Conservation (phyloP, 2,113 vertebrate genomes). For the Okapia johnstoni region DNA sequence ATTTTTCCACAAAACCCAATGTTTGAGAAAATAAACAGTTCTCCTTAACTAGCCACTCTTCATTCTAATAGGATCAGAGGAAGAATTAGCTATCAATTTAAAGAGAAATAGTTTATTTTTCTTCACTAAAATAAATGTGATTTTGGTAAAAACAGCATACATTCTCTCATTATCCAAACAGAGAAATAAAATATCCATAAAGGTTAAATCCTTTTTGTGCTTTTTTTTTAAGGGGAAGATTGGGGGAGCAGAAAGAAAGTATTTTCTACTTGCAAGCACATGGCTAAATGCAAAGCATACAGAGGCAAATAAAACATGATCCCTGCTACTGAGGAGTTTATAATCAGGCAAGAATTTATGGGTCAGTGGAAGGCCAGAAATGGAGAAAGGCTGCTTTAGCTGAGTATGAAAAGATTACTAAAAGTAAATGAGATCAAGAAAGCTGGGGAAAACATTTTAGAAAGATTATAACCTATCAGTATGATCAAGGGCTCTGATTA, state of each 20-base stretch:
- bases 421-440: neutral
- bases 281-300: neutral
- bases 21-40: conserved; percentile 20
- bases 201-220: neutral
- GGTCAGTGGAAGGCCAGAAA: neutral
- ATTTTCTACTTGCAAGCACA: neutral
- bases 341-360: conserved; percentile 11
- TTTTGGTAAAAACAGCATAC: neutral
- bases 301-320: neutral
- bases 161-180: neutral
- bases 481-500: neutral
- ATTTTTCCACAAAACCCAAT: neutral
- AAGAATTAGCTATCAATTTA: neutral
- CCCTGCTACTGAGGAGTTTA: neutral
- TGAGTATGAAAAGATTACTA: neutral
- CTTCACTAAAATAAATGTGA: neutral
- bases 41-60: conserved; percentile 31
- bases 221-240: neutral
- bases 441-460: neutral
- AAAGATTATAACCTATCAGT: neutral
- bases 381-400: neutral
- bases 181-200: neutral
- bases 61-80: conserved; percentile 9
- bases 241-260: neutral
- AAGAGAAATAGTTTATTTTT: conserved; percentile 40